A percentile compares a stretch with the other conserved stretches of the same genome.
These are phyloP conservation scores for Charina bottae DNA, from an alignment of 2,113 vertebrate genomes.

Conservation along the genomic window DNA sequence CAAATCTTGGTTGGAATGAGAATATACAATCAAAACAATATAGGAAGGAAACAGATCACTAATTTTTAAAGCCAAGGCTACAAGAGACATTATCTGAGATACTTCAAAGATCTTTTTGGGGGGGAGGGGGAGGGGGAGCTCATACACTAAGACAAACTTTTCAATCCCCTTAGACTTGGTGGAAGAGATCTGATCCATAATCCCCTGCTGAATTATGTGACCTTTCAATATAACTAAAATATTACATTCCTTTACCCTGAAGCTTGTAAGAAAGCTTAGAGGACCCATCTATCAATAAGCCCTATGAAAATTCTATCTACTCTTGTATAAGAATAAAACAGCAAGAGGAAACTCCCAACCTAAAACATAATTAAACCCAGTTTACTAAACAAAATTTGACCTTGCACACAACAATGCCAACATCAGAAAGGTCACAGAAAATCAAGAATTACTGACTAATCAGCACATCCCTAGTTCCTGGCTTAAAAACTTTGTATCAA, in stretches of 20 bases:
- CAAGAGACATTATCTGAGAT: neutral
- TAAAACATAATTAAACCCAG: neutral
- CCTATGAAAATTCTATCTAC: neutral
- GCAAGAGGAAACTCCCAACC: neutral
- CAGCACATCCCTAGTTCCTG: neutral
- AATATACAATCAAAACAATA: neutral
- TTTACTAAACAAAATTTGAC: neutral
- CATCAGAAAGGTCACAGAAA: neutral
- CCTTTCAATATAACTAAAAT: too few relatives aligned
- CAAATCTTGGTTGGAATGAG: neutral
- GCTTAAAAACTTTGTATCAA: neutral
- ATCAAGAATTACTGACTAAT: neutral
- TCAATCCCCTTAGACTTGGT: neutral
- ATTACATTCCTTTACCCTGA: neutral
- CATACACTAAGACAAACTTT: neutral
- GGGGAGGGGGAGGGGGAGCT: neutral
- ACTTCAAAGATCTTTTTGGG: neutral
- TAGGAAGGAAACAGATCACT: neutral
- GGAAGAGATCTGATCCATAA: neutral
- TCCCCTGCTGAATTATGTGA: neutral
- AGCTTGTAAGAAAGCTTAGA: neutral
- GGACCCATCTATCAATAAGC: neutral
- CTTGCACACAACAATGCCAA: neutral
- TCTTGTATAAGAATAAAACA: neutral
- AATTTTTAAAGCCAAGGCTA: neutral